Percentiles rank a stretch among this genome's conserved stretches.
Conservation (phyloP, 1,140 invertebrate genomes). For the Ptiloglossa arizonensis region DNA sequence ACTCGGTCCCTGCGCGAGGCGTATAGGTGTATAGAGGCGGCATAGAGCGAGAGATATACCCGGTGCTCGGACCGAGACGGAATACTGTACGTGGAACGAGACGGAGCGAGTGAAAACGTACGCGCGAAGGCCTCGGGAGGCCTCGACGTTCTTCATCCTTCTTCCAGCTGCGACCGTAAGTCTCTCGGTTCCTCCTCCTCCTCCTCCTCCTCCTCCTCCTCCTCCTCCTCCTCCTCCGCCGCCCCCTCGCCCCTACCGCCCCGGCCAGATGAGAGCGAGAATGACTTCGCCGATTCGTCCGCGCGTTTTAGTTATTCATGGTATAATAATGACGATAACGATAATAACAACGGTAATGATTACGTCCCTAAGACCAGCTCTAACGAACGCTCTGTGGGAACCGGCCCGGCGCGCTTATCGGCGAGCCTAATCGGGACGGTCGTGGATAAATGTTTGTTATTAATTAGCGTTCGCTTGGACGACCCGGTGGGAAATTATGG, state of each 20-base stretch:
- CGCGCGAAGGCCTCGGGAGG: constrained; percentile 48
- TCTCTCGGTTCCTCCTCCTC: constrained; percentile 27
- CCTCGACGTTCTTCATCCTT: constrained; percentile 43
- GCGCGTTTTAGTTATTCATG: constrained; percentile 66
- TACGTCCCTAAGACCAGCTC: constrained; percentile 51
- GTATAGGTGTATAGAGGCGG: constrained; percentile 45
- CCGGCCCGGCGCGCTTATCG: constrained; percentile 34
- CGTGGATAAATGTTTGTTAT: constrained; percentile 48
- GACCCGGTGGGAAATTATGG: not conserved
- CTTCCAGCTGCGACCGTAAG: constrained; percentile 30
- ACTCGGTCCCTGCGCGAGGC: constrained; percentile 42
- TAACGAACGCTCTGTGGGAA: constrained; percentile 52
- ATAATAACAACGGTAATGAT: constrained; percentile 69
- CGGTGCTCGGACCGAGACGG: no score
- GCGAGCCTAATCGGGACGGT: constrained; percentile 28
- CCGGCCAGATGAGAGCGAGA: constrained; percentile 55
- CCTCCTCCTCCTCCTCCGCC: constrained; percentile 12
- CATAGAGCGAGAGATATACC: constrained; percentile 23
- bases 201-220: no score
- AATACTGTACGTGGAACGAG: not conserved
- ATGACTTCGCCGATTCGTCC: constrained; percentile 64
- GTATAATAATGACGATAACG: constrained; percentile 68
- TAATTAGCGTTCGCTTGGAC: constrained; percentile 34
- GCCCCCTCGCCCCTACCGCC: not conserved
- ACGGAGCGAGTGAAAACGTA: constrained; percentile 33